Percentiles rank a stretch among this genome's conserved stretches.
Conservation (phyloP, 2,113 vertebrate species). For the Elephas maximus region DNA sequence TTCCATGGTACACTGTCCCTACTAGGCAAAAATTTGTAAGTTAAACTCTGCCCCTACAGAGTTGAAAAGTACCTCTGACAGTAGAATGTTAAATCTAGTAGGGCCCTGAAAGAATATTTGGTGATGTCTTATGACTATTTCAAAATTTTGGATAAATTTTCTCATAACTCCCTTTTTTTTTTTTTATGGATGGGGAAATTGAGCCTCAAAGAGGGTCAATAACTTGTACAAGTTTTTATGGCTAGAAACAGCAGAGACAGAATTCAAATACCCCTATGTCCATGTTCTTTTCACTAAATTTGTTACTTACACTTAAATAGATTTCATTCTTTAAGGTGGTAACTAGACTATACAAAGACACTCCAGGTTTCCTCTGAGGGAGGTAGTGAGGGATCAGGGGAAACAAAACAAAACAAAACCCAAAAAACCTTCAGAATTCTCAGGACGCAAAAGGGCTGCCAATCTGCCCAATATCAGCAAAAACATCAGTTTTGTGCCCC, state of each 20-base stretch:
- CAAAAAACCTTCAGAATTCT: not conserved
- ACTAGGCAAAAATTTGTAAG: not conserved
- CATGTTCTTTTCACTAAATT: not conserved
- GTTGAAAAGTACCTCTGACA: not conserved
- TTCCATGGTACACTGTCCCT: not conserved
- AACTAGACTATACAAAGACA: not conserved
- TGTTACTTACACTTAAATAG: not conserved
- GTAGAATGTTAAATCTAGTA: not conserved
- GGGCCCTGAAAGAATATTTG: not conserved
- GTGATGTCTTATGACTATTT: not conserved
- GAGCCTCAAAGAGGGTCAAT: not conserved
- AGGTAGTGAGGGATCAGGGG: not conserved
- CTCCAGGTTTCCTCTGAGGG: not conserved
- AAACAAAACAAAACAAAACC: not conserved
- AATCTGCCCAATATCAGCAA: not conserved
- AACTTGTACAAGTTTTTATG: not conserved
- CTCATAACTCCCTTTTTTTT: not conserved
- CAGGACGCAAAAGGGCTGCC: not conserved
- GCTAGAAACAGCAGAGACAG: not conserved
- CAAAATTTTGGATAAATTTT: constrained; percentile 4
- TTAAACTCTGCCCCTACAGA: not conserved
- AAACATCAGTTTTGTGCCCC: not conserved
- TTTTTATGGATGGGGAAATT: not conserved
- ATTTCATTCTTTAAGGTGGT: not conserved
- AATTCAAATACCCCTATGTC: not conserved